Evolutionary conservation across 2,888 invertebrate genomes (phyloP).

Genomic region (Brachycybe producta): DNA sequence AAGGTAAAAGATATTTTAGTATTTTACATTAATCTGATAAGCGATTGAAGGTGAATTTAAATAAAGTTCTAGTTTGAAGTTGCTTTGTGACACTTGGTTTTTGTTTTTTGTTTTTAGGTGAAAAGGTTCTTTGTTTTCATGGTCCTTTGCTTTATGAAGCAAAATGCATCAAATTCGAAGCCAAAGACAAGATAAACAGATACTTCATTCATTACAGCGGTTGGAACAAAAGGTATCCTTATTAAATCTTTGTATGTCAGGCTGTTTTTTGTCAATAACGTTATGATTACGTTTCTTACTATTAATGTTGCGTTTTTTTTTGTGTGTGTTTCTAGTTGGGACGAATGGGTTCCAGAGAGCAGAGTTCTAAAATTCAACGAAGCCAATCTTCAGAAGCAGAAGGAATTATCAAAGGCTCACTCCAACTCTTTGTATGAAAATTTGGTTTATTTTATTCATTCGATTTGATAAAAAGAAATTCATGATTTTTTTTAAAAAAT

Average conservation of each 20-base stretch:
- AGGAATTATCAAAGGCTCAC: constrained; percentile 69
- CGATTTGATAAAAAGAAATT: neutral
- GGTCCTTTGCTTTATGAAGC: constrained; percentile 93
- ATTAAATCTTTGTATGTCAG: constrained; percentile 57
- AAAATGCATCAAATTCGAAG: constrained; percentile 75
- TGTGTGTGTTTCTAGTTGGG: constrained; percentile 35
- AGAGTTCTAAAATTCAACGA: constrained; percentile 82
- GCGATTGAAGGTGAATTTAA: too few relatives aligned
- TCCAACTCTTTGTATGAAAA: constrained; percentile 27
- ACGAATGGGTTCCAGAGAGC: constrained; percentile 69
- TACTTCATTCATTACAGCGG: constrained; percentile 95
- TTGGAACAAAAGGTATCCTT: constrained; percentile 92
- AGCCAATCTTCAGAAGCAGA: constrained; percentile 71
- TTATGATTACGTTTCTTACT: neutral
- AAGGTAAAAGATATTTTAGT: constrained; percentile 21
- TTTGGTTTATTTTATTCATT: constrained; percentile 11
- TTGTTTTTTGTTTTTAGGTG: constrained; percentile 31
- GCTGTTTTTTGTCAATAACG: neutral
- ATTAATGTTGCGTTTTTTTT: neutral
- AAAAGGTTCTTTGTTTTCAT: constrained; percentile 78
- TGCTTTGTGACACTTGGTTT: neutral
- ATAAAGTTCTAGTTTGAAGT: too few relatives aligned
- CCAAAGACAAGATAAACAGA: constrained; percentile 73
- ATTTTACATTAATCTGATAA: too few relatives aligned
- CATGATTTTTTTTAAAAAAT: constrained; percentile 1